Base-by-base conservation (phyloP, 2,888 invertebrate genomes). In the Leptinotarsa rubiginosa region DNA sequence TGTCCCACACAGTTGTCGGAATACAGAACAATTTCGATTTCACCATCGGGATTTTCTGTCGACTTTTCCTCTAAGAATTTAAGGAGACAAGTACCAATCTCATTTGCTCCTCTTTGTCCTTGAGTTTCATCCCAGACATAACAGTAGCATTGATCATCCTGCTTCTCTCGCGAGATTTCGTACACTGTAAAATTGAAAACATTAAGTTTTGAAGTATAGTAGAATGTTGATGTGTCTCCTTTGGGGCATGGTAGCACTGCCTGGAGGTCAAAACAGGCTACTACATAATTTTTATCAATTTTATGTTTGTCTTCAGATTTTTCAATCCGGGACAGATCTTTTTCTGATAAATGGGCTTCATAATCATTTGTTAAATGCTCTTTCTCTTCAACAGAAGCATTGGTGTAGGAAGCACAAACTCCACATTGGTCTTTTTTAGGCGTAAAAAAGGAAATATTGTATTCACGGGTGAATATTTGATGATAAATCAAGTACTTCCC, bases 1-100 rank as follows among this genome's bases (percentile, higher is more conserved):
- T 72, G 72, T 7, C 67, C 68, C 18, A 47, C 50, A 56, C 68
- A 68, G 31, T 72, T 72, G 62, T 65, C 72, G 13, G 64, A 72
- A 31, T 68, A 68, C 22, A 72, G 62, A 1, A 72, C 54, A 25
- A 67, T 16, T 50, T 72, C 67, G n/a, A 68, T 25, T 22, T 25
- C 25, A 25, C 25, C 25, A 31, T 31, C 31, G 7, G 49, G 31
- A 50, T 72, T 67, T 20, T 72, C 22, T 20, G 62, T 31, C 25
- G n/a, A 72, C 13, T 22, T 50, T n/a, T 25, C 4, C 25, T 25
- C 25, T 25, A 72, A 20, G 50, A 18, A 10, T 10, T 10, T 0
- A 31, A 31, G 2, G 41, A 67, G 25, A 41, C 67, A 72, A 16
- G 25, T 12, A 4, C 54, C 72, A 50, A 68, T 64, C 12, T 72